Base-by-base conservation (phyloP, 2,797 vertebrate species). In the Sandelia bainsii region DNA sequence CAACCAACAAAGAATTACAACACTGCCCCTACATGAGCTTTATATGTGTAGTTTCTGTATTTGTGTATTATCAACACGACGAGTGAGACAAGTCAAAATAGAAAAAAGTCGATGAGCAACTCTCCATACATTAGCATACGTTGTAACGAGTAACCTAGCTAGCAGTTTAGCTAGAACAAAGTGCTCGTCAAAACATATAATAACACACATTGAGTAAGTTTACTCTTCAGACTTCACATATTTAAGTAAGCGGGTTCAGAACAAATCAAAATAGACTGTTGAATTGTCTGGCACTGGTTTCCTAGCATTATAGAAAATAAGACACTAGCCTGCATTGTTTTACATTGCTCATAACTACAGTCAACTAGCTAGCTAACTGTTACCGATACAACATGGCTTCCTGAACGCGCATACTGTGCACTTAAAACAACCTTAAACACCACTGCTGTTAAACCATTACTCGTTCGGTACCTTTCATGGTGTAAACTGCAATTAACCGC, bases 381-480 rank as follows among this genome's bases (percentile, higher is more conserved):
- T 77, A 72, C 52, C 75, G 58, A 22, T 61, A 34, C 79, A 85
- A 83, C 75, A 89, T 71, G 83, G 85, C 86, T 66, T 63, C 59
- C 57, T 22, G 22, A 45, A 22, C 19, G 51, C 9, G 68, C 22
- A 32, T 44, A 23, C 3, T 13, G 16, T 22, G 20, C 11, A 14
- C 16, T 6, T 32, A 3, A 20, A 8, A 17, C 23, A 6, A 40
- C 23, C 0, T 48, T 49, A 0, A 17, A 39, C 0, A 42, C 6
- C 6, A 10, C 1, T 8, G 20, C 4, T 44, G 1, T 2, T 6
- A 1, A 17, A 1, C 9, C 0, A 6, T 11, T 3, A 10, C 0
- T 0, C 0, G 1, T 12, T 34, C 1, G 0, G 0, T 4, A 6
- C 4, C 25, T 0, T 9, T 19, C 0, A 8, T 0, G 5, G 11